These are phyloP conservation scores for Ectobius pallidus DNA, from an alignment of 2,888 invertebrate genomes.

Conservation along the genomic window DNA sequence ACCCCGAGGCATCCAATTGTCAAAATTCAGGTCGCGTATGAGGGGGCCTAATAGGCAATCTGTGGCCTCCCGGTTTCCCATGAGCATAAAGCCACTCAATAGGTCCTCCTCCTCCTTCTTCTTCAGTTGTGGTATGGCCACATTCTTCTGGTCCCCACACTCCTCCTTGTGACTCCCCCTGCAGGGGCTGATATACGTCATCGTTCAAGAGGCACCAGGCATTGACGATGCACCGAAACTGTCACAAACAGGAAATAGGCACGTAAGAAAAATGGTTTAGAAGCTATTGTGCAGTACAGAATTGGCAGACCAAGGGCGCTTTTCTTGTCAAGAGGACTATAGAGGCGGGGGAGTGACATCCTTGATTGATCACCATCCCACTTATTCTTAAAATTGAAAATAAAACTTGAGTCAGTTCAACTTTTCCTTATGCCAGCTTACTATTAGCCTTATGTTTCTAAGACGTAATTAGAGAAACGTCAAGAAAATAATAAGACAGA, in stretches of 20 bases:
- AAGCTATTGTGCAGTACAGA: constrained; percentile 15
- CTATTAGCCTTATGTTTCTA: too few relatives aligned
- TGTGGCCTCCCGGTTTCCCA: background rate
- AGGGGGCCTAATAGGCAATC: constrained; percentile 10
- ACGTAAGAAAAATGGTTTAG: constrained; percentile 39
- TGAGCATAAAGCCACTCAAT: background rate
- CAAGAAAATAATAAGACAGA: too few relatives aligned
- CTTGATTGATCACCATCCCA: constrained; percentile 24
- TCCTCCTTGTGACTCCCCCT: background rate
- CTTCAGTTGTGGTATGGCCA: background rate
- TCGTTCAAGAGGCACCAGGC: constrained; percentile 24
- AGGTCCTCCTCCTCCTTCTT: background rate
- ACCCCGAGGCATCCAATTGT: background rate
- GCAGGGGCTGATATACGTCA: constrained; percentile 6
- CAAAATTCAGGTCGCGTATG: constrained; percentile 23
- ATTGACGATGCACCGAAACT: constrained; percentile 38
- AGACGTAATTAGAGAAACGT: too few relatives aligned
- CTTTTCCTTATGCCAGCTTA: too few relatives aligned
- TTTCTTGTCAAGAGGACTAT: background rate
- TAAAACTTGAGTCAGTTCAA: background rate
- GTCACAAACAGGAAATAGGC: constrained; percentile 41
- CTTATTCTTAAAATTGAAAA: constrained; percentile 6
- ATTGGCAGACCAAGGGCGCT: constrained; percentile 1
- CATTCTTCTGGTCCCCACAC: background rate
- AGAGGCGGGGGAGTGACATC: constrained; percentile 17